Evolutionary conservation across 2,113 vertebrate species (phyloP).

Genomic region (Catharus bicknelli): DNA sequence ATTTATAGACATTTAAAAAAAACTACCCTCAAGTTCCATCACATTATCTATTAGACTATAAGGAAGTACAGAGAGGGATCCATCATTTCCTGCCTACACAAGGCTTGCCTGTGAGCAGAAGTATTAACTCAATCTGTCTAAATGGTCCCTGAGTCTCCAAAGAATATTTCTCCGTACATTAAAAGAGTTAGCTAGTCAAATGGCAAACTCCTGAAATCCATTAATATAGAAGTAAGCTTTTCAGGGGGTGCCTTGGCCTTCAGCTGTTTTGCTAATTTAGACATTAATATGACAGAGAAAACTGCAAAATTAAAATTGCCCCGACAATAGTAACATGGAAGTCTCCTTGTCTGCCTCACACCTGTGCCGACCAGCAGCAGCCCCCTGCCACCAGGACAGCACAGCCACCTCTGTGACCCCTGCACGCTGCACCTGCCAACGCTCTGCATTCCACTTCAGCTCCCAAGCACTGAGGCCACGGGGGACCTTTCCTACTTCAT

Average conservation of each 20-base stretch:
- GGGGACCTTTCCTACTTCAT: not conserved
- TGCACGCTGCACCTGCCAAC: fast-evolving
- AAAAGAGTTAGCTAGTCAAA: not conserved
- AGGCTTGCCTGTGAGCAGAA: not conserved
- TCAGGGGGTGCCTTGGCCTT: not conserved
- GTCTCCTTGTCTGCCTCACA: not conserved
- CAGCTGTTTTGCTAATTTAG: not conserved
- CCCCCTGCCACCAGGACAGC: not conserved
- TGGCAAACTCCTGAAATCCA: not conserved
- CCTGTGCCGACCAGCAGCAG: not conserved
- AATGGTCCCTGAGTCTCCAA: not conserved
- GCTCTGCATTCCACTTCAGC: fast-evolving
- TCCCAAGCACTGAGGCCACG: not conserved
- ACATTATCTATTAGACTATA: not conserved
- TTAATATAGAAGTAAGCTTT: not conserved
- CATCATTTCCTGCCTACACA: not conserved
- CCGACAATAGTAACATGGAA: not conserved
- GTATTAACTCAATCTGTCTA: not conserved
- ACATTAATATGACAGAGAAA: not conserved
- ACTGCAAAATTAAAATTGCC: not conserved
- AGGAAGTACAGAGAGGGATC: not conserved
- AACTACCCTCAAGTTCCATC: not conserved
- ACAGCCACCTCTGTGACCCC: not conserved
- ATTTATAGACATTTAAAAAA: not conserved
- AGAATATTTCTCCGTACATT: not conserved